phyloP scores from a whole-genome alignment of 2,797 vertebrate genomes.

The Vireo griseus region DNA sequence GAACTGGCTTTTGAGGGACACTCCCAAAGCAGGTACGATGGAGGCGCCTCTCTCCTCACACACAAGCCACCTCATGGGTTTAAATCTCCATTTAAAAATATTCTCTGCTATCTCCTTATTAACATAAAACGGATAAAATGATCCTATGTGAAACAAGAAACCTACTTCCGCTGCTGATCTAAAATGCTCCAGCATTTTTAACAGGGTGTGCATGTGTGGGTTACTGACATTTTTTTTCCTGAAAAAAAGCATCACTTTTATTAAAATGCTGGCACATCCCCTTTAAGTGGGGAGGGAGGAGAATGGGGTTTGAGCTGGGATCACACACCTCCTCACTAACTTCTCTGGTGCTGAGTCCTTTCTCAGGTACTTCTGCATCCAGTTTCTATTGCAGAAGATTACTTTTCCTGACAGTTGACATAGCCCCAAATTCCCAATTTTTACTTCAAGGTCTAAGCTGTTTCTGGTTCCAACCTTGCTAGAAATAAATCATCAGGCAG shows the following conservation, averaged over 20 bases:
- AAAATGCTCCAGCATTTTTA: neutral
- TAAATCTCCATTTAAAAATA: neutral
- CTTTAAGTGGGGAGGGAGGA: neutral
- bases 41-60: neutral
- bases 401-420: neutral
- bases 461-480: neutral
- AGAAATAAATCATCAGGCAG: neutral
- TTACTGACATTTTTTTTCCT: neutral
- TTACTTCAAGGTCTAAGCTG: neutral
- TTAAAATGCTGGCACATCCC: neutral
- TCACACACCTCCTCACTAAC: neutral
- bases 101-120: neutral
- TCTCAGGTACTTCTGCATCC: neutral
- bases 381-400: neutral
- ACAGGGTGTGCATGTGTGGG: neutral
- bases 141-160: neutral
- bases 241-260: neutral
- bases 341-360: neutral
- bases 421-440: neutral
- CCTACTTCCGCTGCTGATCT: neutral
- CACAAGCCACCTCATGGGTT: neutral
- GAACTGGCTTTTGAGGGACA: slow-evolving; percentile 17
- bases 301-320: neutral
- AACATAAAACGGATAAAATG: neutral
- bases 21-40: neutral